Evolutionary conservation across 2,113 vertebrate species (phyloP).

Genomic region (Carlito syrichta): DNA sequence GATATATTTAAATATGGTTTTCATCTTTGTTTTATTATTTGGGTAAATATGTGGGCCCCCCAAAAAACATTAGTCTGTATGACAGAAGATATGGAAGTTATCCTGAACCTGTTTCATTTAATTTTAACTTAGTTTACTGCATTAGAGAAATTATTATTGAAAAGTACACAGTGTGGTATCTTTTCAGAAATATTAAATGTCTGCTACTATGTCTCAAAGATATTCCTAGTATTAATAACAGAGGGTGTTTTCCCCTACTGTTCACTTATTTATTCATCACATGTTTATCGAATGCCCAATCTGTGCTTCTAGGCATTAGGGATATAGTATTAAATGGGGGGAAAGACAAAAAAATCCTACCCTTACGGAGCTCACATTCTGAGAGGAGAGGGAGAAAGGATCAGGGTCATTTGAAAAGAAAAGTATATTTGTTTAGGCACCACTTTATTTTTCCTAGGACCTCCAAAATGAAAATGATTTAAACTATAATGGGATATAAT

Average conservation of each 20-base stretch:
- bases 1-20: background rate
- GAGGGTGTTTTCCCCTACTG: background rate
- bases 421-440: background rate
- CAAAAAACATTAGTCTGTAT: background rate
- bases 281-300: background rate
- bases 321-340: fast-evolving
- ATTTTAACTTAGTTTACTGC: conserved; percentile 2
- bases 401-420: background rate
- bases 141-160: background rate
- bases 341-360: background rate
- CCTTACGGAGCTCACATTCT: background rate
- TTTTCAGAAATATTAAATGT: conserved; percentile 9
- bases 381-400: background rate
- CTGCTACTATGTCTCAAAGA: background rate
- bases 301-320: background rate
- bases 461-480: background rate
- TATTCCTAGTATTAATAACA: background rate
- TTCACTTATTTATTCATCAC: background rate
- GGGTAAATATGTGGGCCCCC: background rate
- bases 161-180: background rate
- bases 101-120: conserved; percentile 1
- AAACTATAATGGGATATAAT: background rate
- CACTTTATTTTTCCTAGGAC: background rate
- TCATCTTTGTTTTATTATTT: conserved; percentile 3
- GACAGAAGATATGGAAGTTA: conserved; percentile 7